A percentile compares a stretch with the other conserved stretches of the same genome.
These are phyloP conservation scores for Tholera decimalis DNA, from an alignment of 2,888 invertebrate species.

Conservation along the genomic window DNA sequence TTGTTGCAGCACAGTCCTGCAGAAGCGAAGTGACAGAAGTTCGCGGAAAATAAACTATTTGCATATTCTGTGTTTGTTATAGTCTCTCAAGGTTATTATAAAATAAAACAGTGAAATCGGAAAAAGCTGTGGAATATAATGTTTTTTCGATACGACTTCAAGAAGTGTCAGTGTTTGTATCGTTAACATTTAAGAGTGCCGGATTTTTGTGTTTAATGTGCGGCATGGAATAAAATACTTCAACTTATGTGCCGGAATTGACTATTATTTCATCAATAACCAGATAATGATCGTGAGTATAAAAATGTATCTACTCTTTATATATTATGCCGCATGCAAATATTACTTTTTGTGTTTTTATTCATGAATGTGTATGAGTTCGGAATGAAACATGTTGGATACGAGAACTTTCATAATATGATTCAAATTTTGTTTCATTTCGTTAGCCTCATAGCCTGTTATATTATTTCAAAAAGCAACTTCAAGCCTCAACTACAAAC, in stretches of 20 bases:
- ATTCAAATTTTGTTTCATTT: neutral
- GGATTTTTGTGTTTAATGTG: constrained; percentile 41
- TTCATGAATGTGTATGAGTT: constrained; percentile 18
- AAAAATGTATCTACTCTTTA: constrained; percentile 9
- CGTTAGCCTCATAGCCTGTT: no score
- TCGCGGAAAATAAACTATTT: constrained; percentile 79
- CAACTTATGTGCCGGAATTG: constrained; percentile 25
- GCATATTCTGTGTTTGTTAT: constrained; percentile 65
- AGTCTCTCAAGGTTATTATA: constrained; percentile 61
- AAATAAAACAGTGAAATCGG: constrained; percentile 45
- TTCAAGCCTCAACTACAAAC: constrained; percentile 28
- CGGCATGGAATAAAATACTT: constrained; percentile 42
- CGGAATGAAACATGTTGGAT: constrained; percentile 5
- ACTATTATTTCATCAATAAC: constrained; percentile 26
- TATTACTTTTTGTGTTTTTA: constrained; percentile 15
- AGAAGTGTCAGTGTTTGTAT: constrained; percentile 36
- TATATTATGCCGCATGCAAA: constrained; percentile 52
- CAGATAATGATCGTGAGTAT: constrained; percentile 63
- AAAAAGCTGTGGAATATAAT: constrained; percentile 36
- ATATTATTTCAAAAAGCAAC: no score
- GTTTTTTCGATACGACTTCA: constrained; percentile 23
- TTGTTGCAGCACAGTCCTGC: constrained; percentile 68
- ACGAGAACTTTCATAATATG: neutral
- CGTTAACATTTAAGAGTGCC: constrained; percentile 44
- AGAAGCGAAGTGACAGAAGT: constrained; percentile 74